Evolutionary conservation across 2,113 vertebrate species (phyloP).

Genomic region (Oxygymnocypris stewartii): DNA sequence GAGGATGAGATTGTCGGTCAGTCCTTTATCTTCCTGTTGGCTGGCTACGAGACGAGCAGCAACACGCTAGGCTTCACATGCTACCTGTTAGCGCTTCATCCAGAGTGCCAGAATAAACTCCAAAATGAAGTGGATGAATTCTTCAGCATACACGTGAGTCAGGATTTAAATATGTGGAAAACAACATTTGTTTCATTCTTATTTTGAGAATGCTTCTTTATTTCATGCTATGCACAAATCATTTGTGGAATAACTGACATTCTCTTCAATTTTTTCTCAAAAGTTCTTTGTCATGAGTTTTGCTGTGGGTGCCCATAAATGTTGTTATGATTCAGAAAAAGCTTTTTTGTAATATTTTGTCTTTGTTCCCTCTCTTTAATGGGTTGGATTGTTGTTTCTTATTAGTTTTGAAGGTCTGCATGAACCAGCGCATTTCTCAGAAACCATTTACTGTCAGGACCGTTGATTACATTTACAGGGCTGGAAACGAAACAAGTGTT

Average conservation of each 20-base stretch:
- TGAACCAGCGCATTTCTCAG: background rate
- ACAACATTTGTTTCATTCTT: background rate
- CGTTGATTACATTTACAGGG: background rate
- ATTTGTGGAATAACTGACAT: constrained; percentile 12
- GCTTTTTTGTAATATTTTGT: background rate
- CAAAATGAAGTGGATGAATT: constrained; percentile 86
- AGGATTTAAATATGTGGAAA: background rate
- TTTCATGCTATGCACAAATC: background rate
- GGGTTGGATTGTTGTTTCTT: constrained; percentile 2
- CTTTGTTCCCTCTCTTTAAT: background rate
- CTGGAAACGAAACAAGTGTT: background rate
- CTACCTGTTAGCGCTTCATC: constrained; percentile 86
- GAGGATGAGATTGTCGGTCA: constrained; percentile 91
- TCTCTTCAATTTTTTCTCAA: background rate
- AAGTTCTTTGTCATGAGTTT: background rate
- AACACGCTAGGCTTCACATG: constrained; percentile 85
- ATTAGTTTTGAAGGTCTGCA: background rate
- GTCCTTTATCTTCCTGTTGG: constrained; percentile 87
- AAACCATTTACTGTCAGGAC: constrained; percentile 1
- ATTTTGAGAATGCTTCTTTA: background rate
- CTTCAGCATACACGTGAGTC: constrained; percentile 82
- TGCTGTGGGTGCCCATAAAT: background rate
- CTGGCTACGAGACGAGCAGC: constrained; percentile 88
- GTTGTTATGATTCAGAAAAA: constrained; percentile 2
- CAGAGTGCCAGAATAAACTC: constrained; percentile 80